phyloP scores from a whole-genome alignment of 2,797 vertebrate species.

The Cryptoblepharus egeriae region DNA sequence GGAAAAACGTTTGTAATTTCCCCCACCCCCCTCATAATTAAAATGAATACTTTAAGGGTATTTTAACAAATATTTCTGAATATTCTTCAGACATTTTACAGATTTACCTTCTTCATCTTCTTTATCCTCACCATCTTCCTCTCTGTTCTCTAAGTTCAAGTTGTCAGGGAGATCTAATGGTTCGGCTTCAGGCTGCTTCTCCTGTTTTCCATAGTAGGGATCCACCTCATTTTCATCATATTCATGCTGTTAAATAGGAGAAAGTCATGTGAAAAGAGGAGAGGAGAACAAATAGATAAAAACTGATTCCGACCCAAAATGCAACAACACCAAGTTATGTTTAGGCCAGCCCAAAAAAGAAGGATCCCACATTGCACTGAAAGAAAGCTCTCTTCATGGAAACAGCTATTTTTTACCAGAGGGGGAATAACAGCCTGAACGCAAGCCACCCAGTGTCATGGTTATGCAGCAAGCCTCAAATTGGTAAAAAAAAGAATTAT shows the following conservation, averaged over 20 bases:
- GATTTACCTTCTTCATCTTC: constrained; percentile 39
- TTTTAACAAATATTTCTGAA: too few species aligned
- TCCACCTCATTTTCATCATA: constrained; percentile 96
- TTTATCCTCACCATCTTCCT: constrained; percentile 77
- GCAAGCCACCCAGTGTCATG: too few species aligned
- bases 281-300: neutral
- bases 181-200: constrained; percentile 86
- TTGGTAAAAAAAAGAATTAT: too few species aligned
- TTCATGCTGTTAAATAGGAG: constrained; percentile 83
- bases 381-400: neutral
- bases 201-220: constrained; percentile 90
- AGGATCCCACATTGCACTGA: neutral
- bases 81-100: too few species aligned
- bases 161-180: constrained; percentile 92
- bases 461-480: too few species aligned
- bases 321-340: neutral
- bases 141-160: constrained; percentile 88
- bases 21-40: neutral
- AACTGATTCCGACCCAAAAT: neutral
- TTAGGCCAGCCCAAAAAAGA: neutral
- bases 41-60: neutral
- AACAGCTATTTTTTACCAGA: neutral
- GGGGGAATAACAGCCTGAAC: neutral
- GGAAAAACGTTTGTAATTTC: neutral
- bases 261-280: neutral